Evolutionary conservation across 2,797 vertebrate species (phyloP).

Genomic region (Smutsia gigantea): DNA sequence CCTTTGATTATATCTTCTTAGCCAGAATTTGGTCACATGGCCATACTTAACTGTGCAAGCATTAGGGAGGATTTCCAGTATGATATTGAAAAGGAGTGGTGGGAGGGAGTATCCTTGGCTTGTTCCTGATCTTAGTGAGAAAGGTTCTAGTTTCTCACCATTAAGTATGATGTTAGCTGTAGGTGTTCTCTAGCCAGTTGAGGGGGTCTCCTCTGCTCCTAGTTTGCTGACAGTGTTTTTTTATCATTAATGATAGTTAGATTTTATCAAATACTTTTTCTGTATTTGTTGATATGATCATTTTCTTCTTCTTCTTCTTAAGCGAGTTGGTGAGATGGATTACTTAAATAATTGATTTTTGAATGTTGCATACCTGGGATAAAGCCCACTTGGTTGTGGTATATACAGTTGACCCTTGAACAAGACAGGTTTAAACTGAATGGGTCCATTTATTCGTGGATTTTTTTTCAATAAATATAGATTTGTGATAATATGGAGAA

Average conservation of each 20-base stretch:
- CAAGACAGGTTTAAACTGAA: too few relatives aligned
- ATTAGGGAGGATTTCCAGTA: not conserved
- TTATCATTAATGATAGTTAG: not conserved
- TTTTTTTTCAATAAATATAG: too few relatives aligned
- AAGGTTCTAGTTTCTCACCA: not conserved
- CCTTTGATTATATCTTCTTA: not conserved
- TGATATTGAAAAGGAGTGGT: not conserved
- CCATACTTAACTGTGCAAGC: not conserved
- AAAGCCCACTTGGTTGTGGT: not conserved
- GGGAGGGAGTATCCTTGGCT: not conserved
- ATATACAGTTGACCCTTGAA: too few relatives aligned
- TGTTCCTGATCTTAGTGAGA: not conserved
- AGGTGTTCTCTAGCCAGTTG: not conserved
- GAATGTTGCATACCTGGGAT: not conserved
- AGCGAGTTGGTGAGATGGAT: not conserved
- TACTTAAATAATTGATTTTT: not conserved
- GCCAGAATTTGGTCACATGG: not conserved
- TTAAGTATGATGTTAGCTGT: not conserved
- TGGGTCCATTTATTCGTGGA: too few relatives aligned
- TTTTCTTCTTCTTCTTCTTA: not conserved
- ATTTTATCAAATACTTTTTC: not conserved
- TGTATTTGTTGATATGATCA: not conserved
- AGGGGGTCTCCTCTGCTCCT: not conserved
- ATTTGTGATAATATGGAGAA: too few relatives aligned
- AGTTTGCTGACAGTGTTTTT: not conserved